Base-by-base conservation (phyloP, 2,797 vertebrate species). In the Kryptopterus vitreolus region DNA sequence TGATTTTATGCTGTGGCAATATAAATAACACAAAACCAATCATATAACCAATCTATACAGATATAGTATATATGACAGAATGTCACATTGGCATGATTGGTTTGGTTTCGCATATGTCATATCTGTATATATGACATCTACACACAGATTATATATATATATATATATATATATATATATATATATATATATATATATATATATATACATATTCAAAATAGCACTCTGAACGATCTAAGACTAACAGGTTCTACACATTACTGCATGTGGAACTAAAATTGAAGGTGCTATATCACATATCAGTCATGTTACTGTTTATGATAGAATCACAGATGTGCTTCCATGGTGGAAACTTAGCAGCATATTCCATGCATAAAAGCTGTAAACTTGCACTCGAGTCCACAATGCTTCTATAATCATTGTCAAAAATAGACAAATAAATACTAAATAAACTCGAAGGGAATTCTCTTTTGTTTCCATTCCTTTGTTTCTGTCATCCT, bases 231-330 rank as follows among this genome's bases (percentile, higher is more conserved):
- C 16, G 33, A n/a, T 43, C 7, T 18, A 65, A 4, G 33, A 16
- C 26, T 81, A 12, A 57, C 13, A 66, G 52, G 62, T 68, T 46
- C 35, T 57, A 29, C 71, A 58, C 9, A 50, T 31, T 66, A 24
- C 52, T 68, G 72, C 72, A 76, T 26, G 71, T 75, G 62, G 11
- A 48, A 35, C 48, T 55, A 57, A 58, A 48, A 35, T 24, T 46
- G 26, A 31, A 48, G 6, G 38, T 69, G 65, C 22, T 12, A 38
- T 24, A 59, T 22, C 22, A 50, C 53, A 61, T n/a, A 61, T 50
- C 35, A 35, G 55, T 31, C 46, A 53, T 22, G 58, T 66, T 58
- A 52, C 53, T 29, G 63, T 35, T 55, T 29, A 46, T 75, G 61
- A 74, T 52, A 50, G 43, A n/a, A 48, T 73, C 72, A 29, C 29